Evolutionary conservation across 2,797 vertebrate species (phyloP).

Genomic region (Typhlichthys subterraneus): DNA sequence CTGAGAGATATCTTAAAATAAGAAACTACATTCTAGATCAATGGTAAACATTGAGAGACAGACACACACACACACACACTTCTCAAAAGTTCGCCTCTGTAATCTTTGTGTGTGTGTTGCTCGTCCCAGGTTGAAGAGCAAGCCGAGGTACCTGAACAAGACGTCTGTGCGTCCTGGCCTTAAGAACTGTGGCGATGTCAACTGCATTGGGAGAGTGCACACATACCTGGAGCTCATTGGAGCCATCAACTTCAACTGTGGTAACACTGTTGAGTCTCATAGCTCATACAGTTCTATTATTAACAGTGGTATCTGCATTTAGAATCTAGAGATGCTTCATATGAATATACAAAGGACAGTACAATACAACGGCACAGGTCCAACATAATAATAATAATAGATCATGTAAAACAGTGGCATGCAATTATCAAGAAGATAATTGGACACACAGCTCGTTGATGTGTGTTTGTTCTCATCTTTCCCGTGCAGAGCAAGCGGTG

Average conservation of each 20-base stretch:
- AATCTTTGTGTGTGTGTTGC: not conserved
- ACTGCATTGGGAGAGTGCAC: slow-evolving; percentile 98
- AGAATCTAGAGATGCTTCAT: too few relatives aligned
- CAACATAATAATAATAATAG: too few relatives aligned
- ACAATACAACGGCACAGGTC: too few relatives aligned
- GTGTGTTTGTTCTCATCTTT: not conserved
- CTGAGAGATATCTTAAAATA: slow-evolving; percentile 95
- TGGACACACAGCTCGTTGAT: not conserved
- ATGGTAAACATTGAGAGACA: slow-evolving; percentile 78
- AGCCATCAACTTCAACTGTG: slow-evolving; percentile 96
- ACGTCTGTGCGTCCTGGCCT: slow-evolving; percentile 95
- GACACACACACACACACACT: not conserved
- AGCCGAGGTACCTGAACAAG: slow-evolving; percentile 96
- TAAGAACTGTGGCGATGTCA: slow-evolving; percentile 98
- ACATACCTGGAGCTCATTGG: slow-evolving; percentile 96
- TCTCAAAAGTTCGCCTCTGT: not conserved
- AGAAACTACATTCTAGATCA: slow-evolving; percentile 98
- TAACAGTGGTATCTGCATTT: not conserved
- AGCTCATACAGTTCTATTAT: not conserved
- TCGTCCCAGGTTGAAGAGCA: slow-evolving; percentile 84
- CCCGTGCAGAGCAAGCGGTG: slow-evolving; percentile 87
- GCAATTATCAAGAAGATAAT: too few relatives aligned
- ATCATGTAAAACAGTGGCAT: too few relatives aligned
- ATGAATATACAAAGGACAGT: too few relatives aligned
- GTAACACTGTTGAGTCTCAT: slow-evolving; percentile 66